Percentiles rank a stretch among this genome's conserved stretches.
phyloP scores from a whole-genome alignment of 2,888 invertebrate genomes.

The Xestia ashworthii region DNA sequence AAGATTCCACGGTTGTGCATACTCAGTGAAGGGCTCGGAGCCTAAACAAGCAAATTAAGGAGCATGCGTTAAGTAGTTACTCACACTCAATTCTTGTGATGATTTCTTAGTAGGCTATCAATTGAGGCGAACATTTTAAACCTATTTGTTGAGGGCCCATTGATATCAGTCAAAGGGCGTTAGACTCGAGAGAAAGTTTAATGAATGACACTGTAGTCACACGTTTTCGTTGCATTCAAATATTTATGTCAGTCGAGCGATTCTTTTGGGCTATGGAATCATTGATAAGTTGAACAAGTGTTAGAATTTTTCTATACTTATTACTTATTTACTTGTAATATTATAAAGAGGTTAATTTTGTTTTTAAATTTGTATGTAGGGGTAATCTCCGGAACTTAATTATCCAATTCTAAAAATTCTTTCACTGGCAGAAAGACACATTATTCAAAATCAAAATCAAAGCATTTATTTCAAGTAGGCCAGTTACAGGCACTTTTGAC shows the following conservation, averaged over 20 bases:
- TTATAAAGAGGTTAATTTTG: too few species aligned
- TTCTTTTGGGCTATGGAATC: slow-evolving; percentile 62
- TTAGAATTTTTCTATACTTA: neutral
- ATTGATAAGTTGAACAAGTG: slow-evolving; percentile 46
- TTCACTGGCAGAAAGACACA: too few species aligned
- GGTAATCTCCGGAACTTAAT: too few species aligned
- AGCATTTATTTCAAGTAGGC: too few species aligned
- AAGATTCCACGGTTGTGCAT: slow-evolving; percentile 25
- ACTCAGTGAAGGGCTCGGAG: slow-evolving; percentile 43
- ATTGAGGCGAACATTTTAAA: slow-evolving; percentile 68
- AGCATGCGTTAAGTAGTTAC: slow-evolving; percentile 59
- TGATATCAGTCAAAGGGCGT: slow-evolving; percentile 74
- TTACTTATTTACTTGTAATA: too few species aligned
- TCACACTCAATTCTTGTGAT: slow-evolving; percentile 63
- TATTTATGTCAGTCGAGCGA: slow-evolving; percentile 70
- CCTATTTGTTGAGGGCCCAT: slow-evolving; percentile 71
- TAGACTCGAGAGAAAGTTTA: slow-evolving; percentile 77
- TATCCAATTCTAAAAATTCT: too few species aligned
- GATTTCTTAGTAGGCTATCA: slow-evolving; percentile 66
- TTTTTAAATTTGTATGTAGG: too few species aligned
- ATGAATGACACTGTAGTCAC: slow-evolving; percentile 74
- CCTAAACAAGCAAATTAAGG: slow-evolving; percentile 60
- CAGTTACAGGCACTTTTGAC: too few species aligned
- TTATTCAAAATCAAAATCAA: too few species aligned
- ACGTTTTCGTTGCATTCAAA: slow-evolving; percentile 73